Percentiles rank a stretch among this genome's conserved stretches.
These are phyloP conservation scores for Drosophila antonietae DNA, from an alignment of 2,888 invertebrate genomes.

Conservation along the genomic window DNA sequence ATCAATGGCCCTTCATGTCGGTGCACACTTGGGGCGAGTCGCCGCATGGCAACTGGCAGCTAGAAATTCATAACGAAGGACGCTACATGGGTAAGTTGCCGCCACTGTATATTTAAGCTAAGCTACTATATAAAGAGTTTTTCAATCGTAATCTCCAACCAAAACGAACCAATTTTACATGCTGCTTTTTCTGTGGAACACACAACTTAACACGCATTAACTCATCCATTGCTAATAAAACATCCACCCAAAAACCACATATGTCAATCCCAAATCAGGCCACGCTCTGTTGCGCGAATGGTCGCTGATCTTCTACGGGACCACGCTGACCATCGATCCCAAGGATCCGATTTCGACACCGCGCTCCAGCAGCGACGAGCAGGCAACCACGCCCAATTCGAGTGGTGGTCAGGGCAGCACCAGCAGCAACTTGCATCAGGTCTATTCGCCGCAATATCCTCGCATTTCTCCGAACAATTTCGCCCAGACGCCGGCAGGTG, in stretches of 20 bases:
- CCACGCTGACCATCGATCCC: constrained; percentile 88
- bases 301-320: constrained; percentile 97
- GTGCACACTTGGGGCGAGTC: constrained; percentile 99
- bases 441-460: constrained; percentile 83
- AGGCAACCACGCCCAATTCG: constrained; percentile 80
- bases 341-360: constrained; percentile 87
- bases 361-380: constrained; percentile 74
- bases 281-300: constrained; percentile 96
- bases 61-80: constrained; percentile 98
- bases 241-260: background rate
- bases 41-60: constrained; percentile 96
- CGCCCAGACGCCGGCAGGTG: constrained; percentile 61
- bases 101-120: too few relatives aligned
- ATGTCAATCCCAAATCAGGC: constrained; percentile 85
- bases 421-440: constrained; percentile 82
- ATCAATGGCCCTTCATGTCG: constrained; percentile 99
- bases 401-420: constrained; percentile 70
- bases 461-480: constrained; percentile 81
- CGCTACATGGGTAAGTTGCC: constrained; percentile 90
- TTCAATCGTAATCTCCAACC: background rate
- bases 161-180: constrained; percentile 58
- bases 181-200: constrained; percentile 74
- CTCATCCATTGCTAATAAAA: constrained; percentile 24
- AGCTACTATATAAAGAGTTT: background rate
- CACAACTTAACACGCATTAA: constrained; percentile 21